phyloP scores from a whole-genome alignment of 2,888 invertebrate genomes.

The Geotrupes spiniger region DNA sequence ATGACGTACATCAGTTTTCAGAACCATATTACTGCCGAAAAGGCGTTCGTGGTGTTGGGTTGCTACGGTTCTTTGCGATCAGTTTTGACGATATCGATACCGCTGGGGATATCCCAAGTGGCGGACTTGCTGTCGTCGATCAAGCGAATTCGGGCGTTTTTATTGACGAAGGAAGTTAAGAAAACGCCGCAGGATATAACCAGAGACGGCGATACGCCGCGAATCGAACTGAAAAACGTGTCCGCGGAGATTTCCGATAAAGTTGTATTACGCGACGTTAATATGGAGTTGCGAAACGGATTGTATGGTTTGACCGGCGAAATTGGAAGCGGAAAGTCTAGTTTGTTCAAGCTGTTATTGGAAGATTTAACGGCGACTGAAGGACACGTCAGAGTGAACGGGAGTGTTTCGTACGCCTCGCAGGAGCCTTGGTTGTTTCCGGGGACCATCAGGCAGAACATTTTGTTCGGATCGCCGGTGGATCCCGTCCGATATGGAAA shows the following conservation, averaged over 20 bases:
- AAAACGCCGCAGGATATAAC: conserved; percentile 2
- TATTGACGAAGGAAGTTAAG: conserved; percentile 49
- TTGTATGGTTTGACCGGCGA: conserved; percentile 58
- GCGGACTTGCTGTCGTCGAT: conserved; percentile 77
- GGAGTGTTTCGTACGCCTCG: conserved; percentile 55
- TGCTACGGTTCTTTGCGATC: conserved; percentile 84
- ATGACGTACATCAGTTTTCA: conserved; percentile 48
- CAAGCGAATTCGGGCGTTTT: conserved; percentile 62
- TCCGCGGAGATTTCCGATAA: conserved; percentile 30
- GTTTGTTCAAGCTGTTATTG: conserved; percentile 55
- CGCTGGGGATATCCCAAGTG: conserved; percentile 76
- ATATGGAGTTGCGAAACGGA: conserved; percentile 44
- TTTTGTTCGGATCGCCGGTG: conserved; percentile 65
- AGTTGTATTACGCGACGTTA: conserved; percentile 46
- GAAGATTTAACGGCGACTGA: conserved; percentile 65
- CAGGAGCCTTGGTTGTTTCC: conserved; percentile 60
- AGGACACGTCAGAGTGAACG: conserved; percentile 64
- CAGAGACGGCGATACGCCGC: conserved; percentile 7
- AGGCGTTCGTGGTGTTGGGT: conserved; percentile 84
- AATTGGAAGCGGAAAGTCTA: conserved; percentile 63
- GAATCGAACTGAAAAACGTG: conserved; percentile 22
- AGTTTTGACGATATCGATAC: conserved; percentile 86
- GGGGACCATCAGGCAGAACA: conserved; percentile 68
- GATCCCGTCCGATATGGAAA: conserved; percentile 55
- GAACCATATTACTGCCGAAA: conserved; percentile 73